These are phyloP conservation scores for Tyria jacobaeae DNA, from an alignment of 2,888 invertebrate genomes.

Conservation along the genomic window DNA sequence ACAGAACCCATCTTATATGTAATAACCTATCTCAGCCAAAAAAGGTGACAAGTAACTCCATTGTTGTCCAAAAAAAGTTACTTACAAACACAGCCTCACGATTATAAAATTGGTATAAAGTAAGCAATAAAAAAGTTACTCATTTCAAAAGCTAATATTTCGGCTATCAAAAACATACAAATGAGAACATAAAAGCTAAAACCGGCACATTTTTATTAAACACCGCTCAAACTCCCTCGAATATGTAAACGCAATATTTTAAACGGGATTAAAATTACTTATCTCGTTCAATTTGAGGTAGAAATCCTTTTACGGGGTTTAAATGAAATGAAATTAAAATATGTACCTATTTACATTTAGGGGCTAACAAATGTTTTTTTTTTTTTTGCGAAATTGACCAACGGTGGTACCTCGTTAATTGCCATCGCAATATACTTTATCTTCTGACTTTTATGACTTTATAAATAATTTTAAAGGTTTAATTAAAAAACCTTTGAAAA, in stretches of 20 bases:
- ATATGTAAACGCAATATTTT: constrained; percentile 21
- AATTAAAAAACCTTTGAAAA: constrained; percentile 12
- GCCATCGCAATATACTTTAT: constrained; percentile 23
- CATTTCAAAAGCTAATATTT: not conserved
- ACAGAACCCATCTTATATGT: no score
- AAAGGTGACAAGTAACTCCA: not conserved
- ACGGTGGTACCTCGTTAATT: constrained; percentile 16
- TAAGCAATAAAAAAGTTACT: constrained; percentile 7
- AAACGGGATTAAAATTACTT: constrained; percentile 20
- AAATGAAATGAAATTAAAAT: constrained; percentile 30
- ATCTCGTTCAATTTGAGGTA: constrained; percentile 20
- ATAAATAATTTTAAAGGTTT: constrained; percentile 18
- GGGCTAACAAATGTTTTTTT: constrained; percentile 19
- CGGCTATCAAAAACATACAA: constrained; percentile 13
- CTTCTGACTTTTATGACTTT: constrained; percentile 25
- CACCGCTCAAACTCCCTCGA: constrained; percentile 5
- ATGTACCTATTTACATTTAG: constrained; percentile 22
- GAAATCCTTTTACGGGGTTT: constrained; percentile 20
- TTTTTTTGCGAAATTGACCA: constrained; percentile 20
- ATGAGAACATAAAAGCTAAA: constrained; percentile 11
- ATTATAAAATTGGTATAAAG: not conserved
- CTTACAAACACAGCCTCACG: not conserved
- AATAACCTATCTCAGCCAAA: no score
- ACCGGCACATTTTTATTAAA: constrained; percentile 11
- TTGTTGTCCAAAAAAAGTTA: not conserved